phyloP scores from a whole-genome alignment of 2,113 vertebrate species.

The Phocoena sinus region DNA sequence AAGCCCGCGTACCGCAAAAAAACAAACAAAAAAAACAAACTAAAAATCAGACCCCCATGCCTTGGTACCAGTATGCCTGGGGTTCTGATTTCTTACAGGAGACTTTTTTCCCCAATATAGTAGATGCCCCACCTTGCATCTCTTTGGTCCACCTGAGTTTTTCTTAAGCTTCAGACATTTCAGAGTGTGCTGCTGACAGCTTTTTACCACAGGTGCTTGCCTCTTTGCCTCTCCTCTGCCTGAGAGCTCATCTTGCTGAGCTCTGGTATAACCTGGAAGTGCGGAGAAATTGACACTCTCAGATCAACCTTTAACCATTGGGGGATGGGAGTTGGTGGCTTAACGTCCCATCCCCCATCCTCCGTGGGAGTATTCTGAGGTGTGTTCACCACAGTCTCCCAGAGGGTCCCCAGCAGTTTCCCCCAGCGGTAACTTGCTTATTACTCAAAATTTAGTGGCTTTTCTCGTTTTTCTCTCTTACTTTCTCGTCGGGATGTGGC shows the following conservation, averaged over 20 bases:
- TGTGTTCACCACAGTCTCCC: not conserved
- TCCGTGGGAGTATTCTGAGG: not conserved
- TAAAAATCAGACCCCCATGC: not conserved
- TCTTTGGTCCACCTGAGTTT: not conserved
- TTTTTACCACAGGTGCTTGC: not conserved
- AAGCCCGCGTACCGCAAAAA: no score
- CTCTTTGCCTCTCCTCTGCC: not conserved
- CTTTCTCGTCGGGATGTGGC: not conserved
- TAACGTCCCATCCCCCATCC: not conserved
- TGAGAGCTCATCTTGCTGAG: not conserved
- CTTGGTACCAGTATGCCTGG: not conserved
- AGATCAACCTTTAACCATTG: not conserved
- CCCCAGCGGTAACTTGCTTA: not conserved
- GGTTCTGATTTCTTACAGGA: not conserved
- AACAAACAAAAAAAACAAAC: no score
- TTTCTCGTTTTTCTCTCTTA: not conserved
- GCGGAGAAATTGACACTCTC: not conserved
- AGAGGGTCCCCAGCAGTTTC: not conserved
- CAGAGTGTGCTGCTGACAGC: not conserved
- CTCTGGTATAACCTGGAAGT: not conserved
- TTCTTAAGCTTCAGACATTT: not conserved
- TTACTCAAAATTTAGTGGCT: not conserved
- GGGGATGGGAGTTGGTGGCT: not conserved
- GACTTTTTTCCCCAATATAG: accelerated
- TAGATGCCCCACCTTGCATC: no score